phyloP scores from a whole-genome alignment of 2,888 invertebrate genomes.

The Orchesellides sinensis region DNA sequence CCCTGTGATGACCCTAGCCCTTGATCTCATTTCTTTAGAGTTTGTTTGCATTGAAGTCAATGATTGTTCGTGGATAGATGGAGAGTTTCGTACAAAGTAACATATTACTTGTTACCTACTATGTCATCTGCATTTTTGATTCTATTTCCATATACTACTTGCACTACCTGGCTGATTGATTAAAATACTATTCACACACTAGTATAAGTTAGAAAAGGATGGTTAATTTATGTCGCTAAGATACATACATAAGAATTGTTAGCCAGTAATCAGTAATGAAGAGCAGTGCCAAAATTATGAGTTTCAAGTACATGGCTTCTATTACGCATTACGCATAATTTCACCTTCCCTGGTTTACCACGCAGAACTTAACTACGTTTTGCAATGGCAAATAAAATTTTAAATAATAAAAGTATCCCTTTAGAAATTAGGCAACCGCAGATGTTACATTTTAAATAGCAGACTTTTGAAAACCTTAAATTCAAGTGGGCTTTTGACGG shows the following conservation, averaged over 20 bases:
- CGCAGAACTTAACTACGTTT: too few species aligned
- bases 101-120: slow-evolving; percentile 17
- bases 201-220: too few species aligned
- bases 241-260: too few species aligned
- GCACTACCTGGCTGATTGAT: too few species aligned
- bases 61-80: slow-evolving; percentile 10
- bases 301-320: slow-evolving; percentile 41
- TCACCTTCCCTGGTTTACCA: too few species aligned
- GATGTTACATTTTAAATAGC: not conserved
- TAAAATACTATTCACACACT: too few species aligned
- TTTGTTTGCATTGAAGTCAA: slow-evolving; percentile 45
- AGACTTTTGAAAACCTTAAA: not conserved
- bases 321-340: not conserved
- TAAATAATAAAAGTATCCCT: too few species aligned
- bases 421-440: too few species aligned
- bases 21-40: slow-evolving; percentile 62
- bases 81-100: slow-evolving; percentile 16
- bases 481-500: not conserved
- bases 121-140: slow-evolving; percentile 2
- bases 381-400: too few species aligned
- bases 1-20: slow-evolving; percentile 64
- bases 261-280: slow-evolving; percentile 1
- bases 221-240: too few species aligned
- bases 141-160: not conserved
- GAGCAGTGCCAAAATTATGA: slow-evolving; percentile 33